Evolutionary conservation across 2,888 invertebrate genomes (phyloP).

Genomic region (Ptychoptera contaminata): DNA sequence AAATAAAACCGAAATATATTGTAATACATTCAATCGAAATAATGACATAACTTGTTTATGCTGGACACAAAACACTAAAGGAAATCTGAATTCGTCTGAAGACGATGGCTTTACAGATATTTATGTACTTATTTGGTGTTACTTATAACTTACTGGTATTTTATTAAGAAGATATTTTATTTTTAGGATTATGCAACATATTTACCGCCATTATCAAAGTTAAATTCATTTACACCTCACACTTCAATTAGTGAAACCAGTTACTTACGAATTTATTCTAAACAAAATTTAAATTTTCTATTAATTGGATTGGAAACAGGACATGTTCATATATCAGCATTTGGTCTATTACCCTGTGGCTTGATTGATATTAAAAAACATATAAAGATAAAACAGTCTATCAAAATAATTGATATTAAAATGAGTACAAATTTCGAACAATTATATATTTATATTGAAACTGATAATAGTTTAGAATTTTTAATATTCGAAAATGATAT

Average conservation of each 20-base stretch:
- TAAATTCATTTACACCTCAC: conserved; percentile 36
- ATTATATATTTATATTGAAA: conserved; percentile 46
- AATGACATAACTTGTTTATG: conserved; percentile 54
- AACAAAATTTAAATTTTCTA: conserved; percentile 56
- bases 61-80: conserved; percentile 41
- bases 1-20: conserved; percentile 63
- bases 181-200: conserved; percentile 36
- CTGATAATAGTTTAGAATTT: conserved; percentile 46
- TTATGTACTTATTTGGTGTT: no score
- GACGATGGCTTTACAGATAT: conserved; percentile 10
- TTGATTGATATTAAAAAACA: conserved; percentile 43
- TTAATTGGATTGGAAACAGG: conserved; percentile 64
- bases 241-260: conserved; percentile 35
- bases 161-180: conserved; percentile 10
- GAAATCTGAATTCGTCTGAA: conserved; percentile 13
- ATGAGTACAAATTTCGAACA: conserved; percentile 55
- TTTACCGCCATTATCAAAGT: conserved; percentile 38
- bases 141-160: not conserved
- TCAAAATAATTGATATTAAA: conserved; percentile 46
- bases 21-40: conserved; percentile 33
- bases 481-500: conserved; percentile 26
- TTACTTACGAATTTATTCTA: conserved; percentile 34
- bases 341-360: conserved; percentile 72
- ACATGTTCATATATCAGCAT: conserved; percentile 56
- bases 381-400: conserved; percentile 38